phyloP scores from a whole-genome alignment of 2,113 vertebrate species.

The Buteo buteo region DNA sequence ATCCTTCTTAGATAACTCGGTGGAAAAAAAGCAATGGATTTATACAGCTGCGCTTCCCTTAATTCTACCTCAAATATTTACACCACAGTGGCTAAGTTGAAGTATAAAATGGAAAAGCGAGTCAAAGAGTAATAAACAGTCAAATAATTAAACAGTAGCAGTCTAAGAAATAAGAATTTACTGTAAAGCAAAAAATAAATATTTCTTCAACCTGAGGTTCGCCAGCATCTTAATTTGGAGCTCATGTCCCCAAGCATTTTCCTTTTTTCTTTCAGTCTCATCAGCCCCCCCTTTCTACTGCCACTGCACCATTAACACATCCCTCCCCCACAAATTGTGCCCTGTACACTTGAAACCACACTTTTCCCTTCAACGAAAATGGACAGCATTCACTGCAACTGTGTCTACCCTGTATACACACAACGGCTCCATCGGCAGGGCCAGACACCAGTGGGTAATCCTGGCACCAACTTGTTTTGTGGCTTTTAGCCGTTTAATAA shows the following conservation, averaged over 20 bases:
- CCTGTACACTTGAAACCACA: conserved; percentile 21
- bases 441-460: conserved; percentile 27
- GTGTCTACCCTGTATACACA: not conserved
- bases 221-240: conserved; percentile 44
- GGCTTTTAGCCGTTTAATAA: not conserved
- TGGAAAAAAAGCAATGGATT: conserved; percentile 23
- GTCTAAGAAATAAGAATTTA: conserved; percentile 42
- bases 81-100: not conserved
- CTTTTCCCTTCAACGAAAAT: not conserved
- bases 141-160: conserved; percentile 61
- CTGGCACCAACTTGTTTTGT: conserved; percentile 39
- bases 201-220: conserved; percentile 49
- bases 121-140: conserved; percentile 47
- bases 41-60: conserved; percentile 37
- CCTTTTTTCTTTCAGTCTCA: not conserved
- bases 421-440: not conserved
- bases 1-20: conserved; percentile 45
- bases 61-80: conserved; percentile 66
- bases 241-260: not conserved
- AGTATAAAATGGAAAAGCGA: conserved; percentile 29
- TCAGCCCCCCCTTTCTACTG: not conserved
- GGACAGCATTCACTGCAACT: not conserved
- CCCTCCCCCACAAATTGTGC: not conserved
- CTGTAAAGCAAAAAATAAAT: conserved; percentile 56
- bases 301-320: not conserved